These are phyloP conservation scores for Enteromius anoplus DNA, from an alignment of 2,797 vertebrate genomes.

Conservation along the genomic window DNA sequence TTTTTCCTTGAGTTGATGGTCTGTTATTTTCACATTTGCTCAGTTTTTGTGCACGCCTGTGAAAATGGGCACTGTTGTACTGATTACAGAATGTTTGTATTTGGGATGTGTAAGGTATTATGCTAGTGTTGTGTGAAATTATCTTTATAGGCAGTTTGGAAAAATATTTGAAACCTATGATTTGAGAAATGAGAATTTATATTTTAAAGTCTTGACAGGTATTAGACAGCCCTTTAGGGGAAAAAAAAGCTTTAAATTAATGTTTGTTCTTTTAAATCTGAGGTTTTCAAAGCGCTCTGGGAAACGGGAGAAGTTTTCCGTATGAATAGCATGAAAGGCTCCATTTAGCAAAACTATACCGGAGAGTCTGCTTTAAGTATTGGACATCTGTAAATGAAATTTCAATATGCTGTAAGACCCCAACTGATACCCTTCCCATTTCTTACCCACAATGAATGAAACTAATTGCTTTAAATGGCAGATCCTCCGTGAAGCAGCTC, in stretches of 20 bases:
- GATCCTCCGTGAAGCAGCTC: constrained; percentile 53
- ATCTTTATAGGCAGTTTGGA: background rate
- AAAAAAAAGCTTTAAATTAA: background rate
- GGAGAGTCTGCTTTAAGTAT: constrained; percentile 59
- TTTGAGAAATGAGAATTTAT: too few relatives aligned
- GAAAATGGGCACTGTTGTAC: constrained; percentile 42
- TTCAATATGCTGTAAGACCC: constrained; percentile 54
- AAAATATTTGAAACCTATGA: too few relatives aligned
- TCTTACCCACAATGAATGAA: constrained; percentile 55
- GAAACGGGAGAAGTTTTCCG: constrained; percentile 50
- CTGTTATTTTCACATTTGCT: constrained; percentile 17
- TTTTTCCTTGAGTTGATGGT: constrained; percentile 49
- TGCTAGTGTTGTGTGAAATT: background rate
- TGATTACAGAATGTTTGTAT: constrained; percentile 27
- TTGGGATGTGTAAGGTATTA: background rate
- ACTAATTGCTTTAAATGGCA: constrained; percentile 63
- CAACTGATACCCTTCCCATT: constrained; percentile 57
- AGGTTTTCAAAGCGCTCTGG: constrained; percentile 59
- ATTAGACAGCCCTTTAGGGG: too few relatives aligned
- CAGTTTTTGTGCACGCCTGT: constrained; percentile 49
- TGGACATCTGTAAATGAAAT: constrained; percentile 57
- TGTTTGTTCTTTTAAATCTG: constrained; percentile 59
- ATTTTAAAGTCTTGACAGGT: too few relatives aligned
- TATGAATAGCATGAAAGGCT: constrained; percentile 58
- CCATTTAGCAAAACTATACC: constrained; percentile 57